Base-by-base conservation (phyloP, 1,140 invertebrate genomes). In the Thaumatotibia leucotreta region DNA sequence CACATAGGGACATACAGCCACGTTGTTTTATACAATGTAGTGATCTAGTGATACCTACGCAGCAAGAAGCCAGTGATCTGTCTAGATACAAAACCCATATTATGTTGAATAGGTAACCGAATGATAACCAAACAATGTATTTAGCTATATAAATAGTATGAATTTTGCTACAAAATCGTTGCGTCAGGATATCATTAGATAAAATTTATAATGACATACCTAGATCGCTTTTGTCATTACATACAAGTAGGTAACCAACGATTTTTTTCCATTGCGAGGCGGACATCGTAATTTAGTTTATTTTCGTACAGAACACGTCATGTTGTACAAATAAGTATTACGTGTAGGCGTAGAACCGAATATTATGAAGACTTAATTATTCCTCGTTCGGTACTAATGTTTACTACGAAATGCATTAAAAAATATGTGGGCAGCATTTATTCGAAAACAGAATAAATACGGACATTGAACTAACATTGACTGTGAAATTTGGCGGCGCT, bases 401-500 rank as follows among this genome's bases (percentile, higher is more conserved):
- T 58, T 58, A 58, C 52, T 58, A 58, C 52, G 52, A 58, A 58
- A 58, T 58, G 52, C 52, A 58, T 58, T 58, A 58, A 58, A 58
- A 58, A 58, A 58, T 31, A 24, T 24, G 52, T 58, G 24, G 52
- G 52, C 11, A 58, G 10, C 27, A 29, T 27, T 29, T 58, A 27
- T 27, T 58, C n/a, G 24, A 58, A 14, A 14, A 58, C 27, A 58
- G 29, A 31, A 24, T 58, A 27, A 58, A 58, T 1, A 27, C 24
- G 52, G 27, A 58, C 24, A n/a, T 27, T 58, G 52, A 58, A 58
- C 52, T n/a, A 27, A 20, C 17, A 8, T 45, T 45, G 39, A 9
- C 17, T 20, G 35, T 39, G 39, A 45, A 45, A 20, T 45, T 45
- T 45, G 14, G 39, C 1, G 14, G 17, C 8, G 1, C 20, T 20